Evolutionary conservation across 92 coral and sea anemone species (phyloP), one percentile per base, ranked within the genome.

Genomic region (Parazoanthus darwini): DNA sequence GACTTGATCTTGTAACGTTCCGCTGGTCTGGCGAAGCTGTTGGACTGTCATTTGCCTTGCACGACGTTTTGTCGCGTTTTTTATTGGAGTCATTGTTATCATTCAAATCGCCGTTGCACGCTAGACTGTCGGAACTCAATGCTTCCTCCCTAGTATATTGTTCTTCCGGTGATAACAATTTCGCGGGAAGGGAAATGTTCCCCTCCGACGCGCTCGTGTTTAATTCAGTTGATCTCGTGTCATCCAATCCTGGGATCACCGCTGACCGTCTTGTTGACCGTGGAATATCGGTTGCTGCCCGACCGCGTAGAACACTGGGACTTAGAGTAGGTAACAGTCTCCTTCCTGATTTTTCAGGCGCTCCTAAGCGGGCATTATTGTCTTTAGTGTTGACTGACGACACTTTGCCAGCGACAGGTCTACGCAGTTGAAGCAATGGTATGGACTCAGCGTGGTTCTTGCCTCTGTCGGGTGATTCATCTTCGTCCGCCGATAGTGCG

Each of bases 21-120:
- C 75, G 18, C 63, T 35, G 59, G 9, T 10, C 18, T 39, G 77
- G 75, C 23, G 82, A 79, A 25, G n/a, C 16, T 37, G 16, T 50
- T 67, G n/a, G 78, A 16, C 37, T 82, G 43, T 63, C 22, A 63
- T 39, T 66, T 82, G 23, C 11, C 51, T 43, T 39, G 36, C 42
- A 42, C 14, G 39, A 46, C 36, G 2, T 51, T 20, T 84, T 70
- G 36, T 44, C 79, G 1, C 26, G 65, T 20, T 16, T 79, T 6
- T 6, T 42, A 42, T 16, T 84, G 11, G 68, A 18, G 15, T 71
- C 87, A 5, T 71, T 33, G 38, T 11, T 67, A 1, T 48, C 79
- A 70, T 70, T 84, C 0, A 84, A 35, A 8, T 84, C 46, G n/a
- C 87, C 87, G 18, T 84, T 84, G 87, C 87, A 84, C 33, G 87